A percentile compares a stretch with the other conserved stretches of the same genome.
These are phyloP conservation scores for Zapornia atra DNA, from an alignment of 2,113 vertebrate species.

Conservation along the genomic window DNA sequence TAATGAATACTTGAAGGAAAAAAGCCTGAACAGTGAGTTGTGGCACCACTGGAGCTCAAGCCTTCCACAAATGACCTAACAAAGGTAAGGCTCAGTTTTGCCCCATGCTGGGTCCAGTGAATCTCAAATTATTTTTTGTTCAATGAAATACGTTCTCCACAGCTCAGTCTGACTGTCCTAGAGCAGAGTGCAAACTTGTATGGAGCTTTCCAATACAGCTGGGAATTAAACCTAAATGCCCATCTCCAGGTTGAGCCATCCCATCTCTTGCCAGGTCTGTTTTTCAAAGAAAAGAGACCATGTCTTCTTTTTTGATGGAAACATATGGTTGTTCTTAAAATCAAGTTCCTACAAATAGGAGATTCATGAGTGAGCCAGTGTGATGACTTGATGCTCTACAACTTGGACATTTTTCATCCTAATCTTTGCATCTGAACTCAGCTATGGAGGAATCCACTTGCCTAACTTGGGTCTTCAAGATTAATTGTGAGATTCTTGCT, in stretches of 20 bases:
- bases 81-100: neutral
- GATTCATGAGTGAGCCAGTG: neutral
- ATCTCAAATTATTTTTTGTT: neutral
- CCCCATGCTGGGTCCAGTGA: neutral
- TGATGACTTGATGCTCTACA: neutral
- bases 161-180: neutral
- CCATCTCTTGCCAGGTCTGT: neutral
- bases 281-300: neutral
- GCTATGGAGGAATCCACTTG: neutral
- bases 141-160: neutral
- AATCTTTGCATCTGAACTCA: neutral
- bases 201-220: neutral
- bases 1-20: neutral
- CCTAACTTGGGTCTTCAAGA: neutral
- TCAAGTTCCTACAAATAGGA: neutral
- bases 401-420: neutral
- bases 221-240: neutral
- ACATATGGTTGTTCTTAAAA: neutral
- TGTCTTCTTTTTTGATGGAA: neutral
- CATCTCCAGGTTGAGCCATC: neutral
- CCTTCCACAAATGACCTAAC: fast-evolving
- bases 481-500: neutral
- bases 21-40: neutral
- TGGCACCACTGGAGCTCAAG: neutral
- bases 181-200: neutral